A percentile compares a stretch with the other conserved stretches of the same genome.
These are phyloP conservation scores for Sinocyclocheilus anophthalmus DNA, from an alignment of 2,113 vertebrate species.

Conservation along the genomic window DNA sequence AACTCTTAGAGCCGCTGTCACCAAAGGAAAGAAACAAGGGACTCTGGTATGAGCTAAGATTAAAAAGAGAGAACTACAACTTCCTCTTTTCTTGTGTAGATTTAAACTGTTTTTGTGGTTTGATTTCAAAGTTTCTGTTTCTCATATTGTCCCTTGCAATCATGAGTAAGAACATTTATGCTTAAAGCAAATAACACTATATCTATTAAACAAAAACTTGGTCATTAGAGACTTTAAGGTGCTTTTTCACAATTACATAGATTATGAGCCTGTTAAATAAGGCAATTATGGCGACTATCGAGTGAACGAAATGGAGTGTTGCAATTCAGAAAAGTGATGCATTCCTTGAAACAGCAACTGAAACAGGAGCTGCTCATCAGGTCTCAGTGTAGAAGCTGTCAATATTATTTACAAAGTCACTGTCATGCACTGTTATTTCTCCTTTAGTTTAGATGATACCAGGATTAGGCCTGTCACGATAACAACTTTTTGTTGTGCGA, in stretches of 20 bases:
- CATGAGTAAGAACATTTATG: slow-evolving; percentile 40
- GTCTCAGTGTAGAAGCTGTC: background rate
- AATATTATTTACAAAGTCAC: background rate
- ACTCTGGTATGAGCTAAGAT: background rate
- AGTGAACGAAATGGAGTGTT: background rate
- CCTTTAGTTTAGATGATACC: background rate
- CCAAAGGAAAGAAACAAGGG: slow-evolving; percentile 29
- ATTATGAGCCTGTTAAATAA: slow-evolving; percentile 16
- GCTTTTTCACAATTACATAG: slow-evolving; percentile 30
- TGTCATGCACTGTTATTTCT: background rate
- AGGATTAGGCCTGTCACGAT: background rate
- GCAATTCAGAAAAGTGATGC: background rate
- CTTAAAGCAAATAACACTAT: background rate
- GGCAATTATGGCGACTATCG: background rate
- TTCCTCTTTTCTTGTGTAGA: background rate
- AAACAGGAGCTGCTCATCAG: background rate
- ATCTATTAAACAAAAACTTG: background rate
- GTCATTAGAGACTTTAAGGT: slow-evolving; percentile 20
- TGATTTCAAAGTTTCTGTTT: slow-evolving; percentile 30
- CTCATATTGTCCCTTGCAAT: background rate
- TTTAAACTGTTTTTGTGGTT: background rate
- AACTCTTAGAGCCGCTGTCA: slow-evolving; percentile 32
- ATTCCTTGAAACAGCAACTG: slow-evolving; percentile 1
- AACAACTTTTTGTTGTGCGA: too few relatives aligned
- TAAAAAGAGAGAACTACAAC: slow-evolving; percentile 12